phyloP scores from a whole-genome alignment of 2,797 vertebrate species.

The Kryptopterus vitreolus region DNA sequence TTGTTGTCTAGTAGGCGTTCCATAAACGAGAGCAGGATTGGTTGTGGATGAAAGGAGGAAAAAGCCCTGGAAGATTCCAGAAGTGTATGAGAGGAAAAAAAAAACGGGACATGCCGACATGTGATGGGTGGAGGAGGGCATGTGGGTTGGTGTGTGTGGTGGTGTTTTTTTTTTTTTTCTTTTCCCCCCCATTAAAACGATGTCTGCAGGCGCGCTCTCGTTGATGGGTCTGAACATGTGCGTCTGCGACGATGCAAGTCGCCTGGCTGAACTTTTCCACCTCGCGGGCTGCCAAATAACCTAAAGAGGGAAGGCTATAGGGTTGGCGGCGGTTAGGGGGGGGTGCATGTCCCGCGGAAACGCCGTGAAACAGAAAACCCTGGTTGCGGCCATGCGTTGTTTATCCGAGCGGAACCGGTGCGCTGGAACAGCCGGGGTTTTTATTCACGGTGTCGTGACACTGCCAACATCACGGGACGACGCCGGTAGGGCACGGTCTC shows the following conservation, averaged over 20 bases:
- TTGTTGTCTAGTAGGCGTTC: background rate
- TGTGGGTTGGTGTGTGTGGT: background rate
- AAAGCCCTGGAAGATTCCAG: background rate
- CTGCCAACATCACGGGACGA: conserved; percentile 55
- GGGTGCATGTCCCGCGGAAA: conserved; percentile 46
- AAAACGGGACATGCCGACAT: background rate
- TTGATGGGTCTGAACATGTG: conserved; percentile 57
- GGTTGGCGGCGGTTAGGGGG: too few relatives aligned
- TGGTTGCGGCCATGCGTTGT: conserved; percentile 47
- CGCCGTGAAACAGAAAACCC: conserved; percentile 54
- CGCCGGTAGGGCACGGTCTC: conserved; percentile 56
- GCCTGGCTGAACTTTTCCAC: conserved; percentile 60
- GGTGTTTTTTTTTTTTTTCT: background rate
- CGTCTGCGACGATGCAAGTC: conserved; percentile 46
- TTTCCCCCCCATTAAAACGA: conserved; percentile 40
- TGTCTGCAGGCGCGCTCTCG: conserved; percentile 42
- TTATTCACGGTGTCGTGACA: conserved; percentile 49
- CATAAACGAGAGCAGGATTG: conserved; percentile 7
- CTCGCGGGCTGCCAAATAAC: conserved; percentile 52
- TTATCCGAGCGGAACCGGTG: conserved; percentile 54
- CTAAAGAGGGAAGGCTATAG: conserved; percentile 39
- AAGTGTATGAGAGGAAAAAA: background rate
- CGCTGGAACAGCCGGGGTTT: conserved; percentile 44
- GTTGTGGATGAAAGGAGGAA: conserved; percentile 13
- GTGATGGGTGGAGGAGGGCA: conserved; percentile 11